phyloP scores from a whole-genome alignment of 1,140 invertebrate genomes.

The Psilanteris sp. region DNA sequence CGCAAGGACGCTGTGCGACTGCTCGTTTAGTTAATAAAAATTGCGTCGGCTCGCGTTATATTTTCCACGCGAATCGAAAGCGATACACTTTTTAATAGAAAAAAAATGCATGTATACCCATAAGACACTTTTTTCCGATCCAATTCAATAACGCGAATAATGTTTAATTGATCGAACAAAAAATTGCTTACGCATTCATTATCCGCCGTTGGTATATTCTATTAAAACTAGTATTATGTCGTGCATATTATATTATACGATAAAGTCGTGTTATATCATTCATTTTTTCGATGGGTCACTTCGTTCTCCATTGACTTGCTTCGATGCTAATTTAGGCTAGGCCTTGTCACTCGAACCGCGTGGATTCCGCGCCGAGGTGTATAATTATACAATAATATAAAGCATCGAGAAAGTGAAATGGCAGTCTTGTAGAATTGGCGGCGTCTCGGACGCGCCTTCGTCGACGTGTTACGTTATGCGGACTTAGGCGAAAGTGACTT shows the following conservation, averaged over 20 bases:
- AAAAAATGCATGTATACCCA: no score
- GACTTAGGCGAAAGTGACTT: constrained; percentile 63
- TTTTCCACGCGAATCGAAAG: neutral
- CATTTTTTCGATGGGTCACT: constrained; percentile 40
- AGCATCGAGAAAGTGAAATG: constrained; percentile 63
- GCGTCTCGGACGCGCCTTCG: constrained; percentile 55
- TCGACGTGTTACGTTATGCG: constrained; percentile 62
- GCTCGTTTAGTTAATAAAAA: constrained; percentile 17
- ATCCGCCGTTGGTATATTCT: neutral
- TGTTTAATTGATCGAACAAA: neutral
- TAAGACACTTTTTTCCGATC: constrained; percentile 4
- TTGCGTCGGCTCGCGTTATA: neutral
- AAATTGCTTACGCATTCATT: constrained; percentile 4
- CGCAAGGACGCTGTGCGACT: constrained; percentile 16
- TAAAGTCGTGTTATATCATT: constrained; percentile 39
- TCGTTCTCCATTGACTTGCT: constrained; percentile 33
- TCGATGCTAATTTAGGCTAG: constrained; percentile 37
- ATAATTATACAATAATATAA: constrained; percentile 64
- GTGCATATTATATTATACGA: constrained; percentile 30
- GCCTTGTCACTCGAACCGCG: constrained; percentile 11
- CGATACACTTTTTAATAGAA: constrained; percentile 1
- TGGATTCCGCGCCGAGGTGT: constrained; percentile 26
- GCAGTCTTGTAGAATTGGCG: constrained; percentile 39
- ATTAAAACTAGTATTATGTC: constrained; percentile 14
- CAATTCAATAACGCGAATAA: constrained; percentile 17